Base-by-base conservation (phyloP, 2,888 invertebrate species). In the Pasiphila rectangulata region DNA sequence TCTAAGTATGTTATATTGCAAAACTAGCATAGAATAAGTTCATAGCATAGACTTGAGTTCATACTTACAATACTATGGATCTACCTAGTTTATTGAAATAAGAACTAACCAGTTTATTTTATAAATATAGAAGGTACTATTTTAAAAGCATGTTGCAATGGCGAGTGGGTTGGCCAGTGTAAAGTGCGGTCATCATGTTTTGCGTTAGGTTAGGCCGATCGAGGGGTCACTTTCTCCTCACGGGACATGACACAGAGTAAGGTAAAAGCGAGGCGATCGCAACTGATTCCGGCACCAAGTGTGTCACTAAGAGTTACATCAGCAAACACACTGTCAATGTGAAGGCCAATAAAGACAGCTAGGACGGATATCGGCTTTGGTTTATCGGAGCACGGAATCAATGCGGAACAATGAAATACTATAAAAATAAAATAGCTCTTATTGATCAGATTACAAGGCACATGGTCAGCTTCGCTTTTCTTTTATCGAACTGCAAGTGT, bases 261-360 rank as follows among this genome's bases (percentile, higher is more conserved):
- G 51, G 56, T 58, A 63, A 61, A 64, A 60, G 55, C 25, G 17
- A 44, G 27, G 13, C 37, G 9, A 21, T 17, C 55, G 58, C 49
- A 58, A 57, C 60, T 60, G 59, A 67, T 55, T 60, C 56, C 35
- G 35, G 24, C 40, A 39, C 23, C 34, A 41, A 45, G 50, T 50
- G 41, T 50, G 50, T 41, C 45, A 46, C n/a, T n/a, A n/a, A n/a
- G n/a, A 23, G 37, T 50, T 45, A 50, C 41, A 50, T 41, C 43
- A 43, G 34, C 35, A 10, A 12, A 20, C 66, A 62, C 65, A 67
- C 56, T 59, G 63, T 65, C 84, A 83, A 80, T 79, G 81, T 80
- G 79, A 83, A 85, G 84, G 85, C 69, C 76, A 69, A 60, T n/a
- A n/a, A n/a, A n/a, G n/a, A n/a, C n/a, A n/a, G 10, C n/a, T 12